Evolutionary conservation across 2,113 vertebrate genomes (phyloP), one percentile per base, ranked within the genome.

Genomic region (Pachypanchax playfairii): DNA sequence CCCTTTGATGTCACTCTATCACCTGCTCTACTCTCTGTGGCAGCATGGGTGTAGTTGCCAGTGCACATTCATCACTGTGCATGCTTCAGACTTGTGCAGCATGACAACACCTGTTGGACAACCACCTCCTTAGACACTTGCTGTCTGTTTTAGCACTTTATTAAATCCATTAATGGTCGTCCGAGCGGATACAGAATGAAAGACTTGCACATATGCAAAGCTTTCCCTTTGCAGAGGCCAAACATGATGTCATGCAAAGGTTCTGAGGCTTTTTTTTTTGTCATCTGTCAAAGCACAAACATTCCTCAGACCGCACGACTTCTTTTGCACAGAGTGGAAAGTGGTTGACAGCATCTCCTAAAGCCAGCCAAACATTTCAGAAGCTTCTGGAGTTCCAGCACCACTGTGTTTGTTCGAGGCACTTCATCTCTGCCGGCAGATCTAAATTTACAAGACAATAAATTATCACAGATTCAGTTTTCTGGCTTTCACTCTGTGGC

Each of bases 391-490:
- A 66, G 73, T 83, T 75, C 61, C 73, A 83, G 53, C 10, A 28
- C 64, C n/a, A 53, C 72, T 76, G 57, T 67, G 75, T 87, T 83
- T 81, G 73, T 83, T 81, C 67, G 65, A 67, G 57, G 70, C 38
- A 57, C 63, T 79, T 67, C 59, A 60, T 80, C 82, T 77, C 79
- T 87, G 81, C 84, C 76, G 39, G 63, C 83, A 65, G 72, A 85
- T 83, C 90, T 90, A 90, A 82, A 88, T 89, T 90, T 90, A 88
- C 77, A 74, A 75, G 80, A 89, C 75, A 85, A 88, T 89, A 90
- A 89, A 88, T 88, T 82, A 90, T 68, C 66, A 57, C 65, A 43
- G 68, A 66, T 70, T 78, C 78, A 60, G 60, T 79, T 66, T 59
- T 78, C 60, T 39, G 76, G 75, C 70, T 44, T 18, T 5, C 64